Base-by-base conservation (phyloP, 2,797 vertebrate species). In the Bovichtus diacanthus region DNA sequence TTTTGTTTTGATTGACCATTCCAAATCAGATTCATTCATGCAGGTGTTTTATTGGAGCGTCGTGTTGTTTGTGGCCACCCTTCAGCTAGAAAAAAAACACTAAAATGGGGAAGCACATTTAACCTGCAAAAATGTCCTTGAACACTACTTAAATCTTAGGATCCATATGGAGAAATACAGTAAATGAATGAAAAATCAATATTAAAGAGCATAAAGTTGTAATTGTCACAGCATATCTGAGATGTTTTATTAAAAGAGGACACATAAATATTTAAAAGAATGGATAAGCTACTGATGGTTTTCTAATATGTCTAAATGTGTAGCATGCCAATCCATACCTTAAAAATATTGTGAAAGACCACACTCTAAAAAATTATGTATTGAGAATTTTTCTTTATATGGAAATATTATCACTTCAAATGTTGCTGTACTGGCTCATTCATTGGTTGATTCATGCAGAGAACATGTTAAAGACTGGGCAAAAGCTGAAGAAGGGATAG, bases 391-490 rank as follows among this genome's bases (percentile, higher is more conserved):
- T 44, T 19, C 29, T 55, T 54, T 19, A 18, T n/a, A 1, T 9
- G 10, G 16, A 29, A 27, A 27, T 29, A 11, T 43, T 41, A 18
- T 9, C 2, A 0, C 9, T 60, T 60, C 39, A 61, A 44, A 34
- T 56, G 19, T 56, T 58, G 1, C 36, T 38, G 55, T 58, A 23
- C n/a, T 36, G 1, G 16, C 3, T 50, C 29, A 74, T 89, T 86
- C 53, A 34, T 16, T 25, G 27, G 19, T 47, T 34, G 4, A 46
- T 62, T 46, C 12, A n/a, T 27, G 27, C 59, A n/a, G 47, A 50
- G 9, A 34, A 56, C 7, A n/a, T 36, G 13, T 53, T 47, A 74
- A 34, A 46, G 18, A 36, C 6, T 39, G 29, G n/a, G n/a, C 15
- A 34, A 64, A 21, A 9, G 1, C 8, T 31, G 39, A 11, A 47